phyloP scores from a whole-genome alignment of 2,113 vertebrate genomes.

The Balaenoptera acutorostrata region DNA sequence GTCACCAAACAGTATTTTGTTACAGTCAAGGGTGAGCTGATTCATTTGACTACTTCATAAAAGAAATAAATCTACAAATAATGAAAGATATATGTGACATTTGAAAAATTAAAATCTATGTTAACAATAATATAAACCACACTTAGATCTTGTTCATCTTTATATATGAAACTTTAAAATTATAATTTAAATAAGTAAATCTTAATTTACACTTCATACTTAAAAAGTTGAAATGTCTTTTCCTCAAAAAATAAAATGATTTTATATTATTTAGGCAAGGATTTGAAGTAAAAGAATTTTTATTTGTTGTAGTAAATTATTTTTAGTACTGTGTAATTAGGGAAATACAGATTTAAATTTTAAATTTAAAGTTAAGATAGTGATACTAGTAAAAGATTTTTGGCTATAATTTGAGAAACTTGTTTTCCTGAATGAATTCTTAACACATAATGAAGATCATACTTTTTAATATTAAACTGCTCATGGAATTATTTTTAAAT shows the following conservation, averaged over 20 bases:
- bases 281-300: slow-evolving; percentile 12
- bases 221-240: slow-evolving; percentile 10
- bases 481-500: slow-evolving; percentile 22
- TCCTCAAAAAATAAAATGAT: background rate
- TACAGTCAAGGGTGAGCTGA: slow-evolving; percentile 83
- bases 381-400: slow-evolving; percentile 8
- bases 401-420: slow-evolving; percentile 27
- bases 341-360: background rate
- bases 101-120: background rate
- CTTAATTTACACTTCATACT: slow-evolving; percentile 17
- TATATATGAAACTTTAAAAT: background rate
- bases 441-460: slow-evolving; percentile 21
- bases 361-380: background rate
- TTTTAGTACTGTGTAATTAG: slow-evolving; percentile 12
- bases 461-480: background rate
- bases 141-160: slow-evolving; percentile 23
- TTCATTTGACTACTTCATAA: slow-evolving; percentile 79
- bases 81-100: background rate
- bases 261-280: background rate
- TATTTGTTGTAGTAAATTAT: background rate
- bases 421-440: slow-evolving; percentile 34
- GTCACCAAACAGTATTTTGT: slow-evolving; percentile 83
- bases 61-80: slow-evolving; percentile 71
- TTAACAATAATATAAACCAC: slow-evolving; percentile 25
- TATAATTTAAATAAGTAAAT: slow-evolving; percentile 20